Evolutionary conservation across 2,113 vertebrate species (phyloP).

Genomic region (Forbesichthys agassizii): DNA sequence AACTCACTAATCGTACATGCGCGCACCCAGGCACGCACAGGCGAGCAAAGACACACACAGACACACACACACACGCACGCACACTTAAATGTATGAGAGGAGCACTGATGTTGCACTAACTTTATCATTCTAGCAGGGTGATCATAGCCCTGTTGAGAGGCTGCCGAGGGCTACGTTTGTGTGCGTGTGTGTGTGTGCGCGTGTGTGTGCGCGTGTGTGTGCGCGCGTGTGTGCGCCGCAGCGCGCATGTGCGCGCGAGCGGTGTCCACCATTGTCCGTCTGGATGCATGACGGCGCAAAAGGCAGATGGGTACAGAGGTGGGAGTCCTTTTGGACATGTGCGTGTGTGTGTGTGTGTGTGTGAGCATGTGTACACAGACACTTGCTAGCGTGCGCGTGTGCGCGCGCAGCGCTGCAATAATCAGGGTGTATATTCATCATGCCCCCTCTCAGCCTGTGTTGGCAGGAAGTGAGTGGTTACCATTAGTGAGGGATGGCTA

Average conservation of each 20-base stretch:
- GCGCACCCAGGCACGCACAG: background rate
- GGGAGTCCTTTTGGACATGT: conserved; percentile 68
- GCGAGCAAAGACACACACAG: background rate
- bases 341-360: conserved; percentile 33
- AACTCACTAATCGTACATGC: conserved; percentile 25
- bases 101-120: conserved; percentile 79
- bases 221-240: background rate
- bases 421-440: conserved; percentile 73
- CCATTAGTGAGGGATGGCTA: conserved; percentile 77
- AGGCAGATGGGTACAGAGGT: conserved; percentile 73
- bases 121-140: conserved; percentile 79
- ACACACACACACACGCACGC: conserved; percentile 21
- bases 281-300: conserved; percentile 55
- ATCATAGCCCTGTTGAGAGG: conserved; percentile 75
- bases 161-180: conserved; percentile 53
- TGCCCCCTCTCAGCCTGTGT: conserved; percentile 70
- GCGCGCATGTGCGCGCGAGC: conserved; percentile 3
- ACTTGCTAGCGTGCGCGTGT: conserved; percentile 17
- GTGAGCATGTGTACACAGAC: conserved; percentile 36
- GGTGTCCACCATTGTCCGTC: conserved; percentile 58
- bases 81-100: conserved; percentile 57
- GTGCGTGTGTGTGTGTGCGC: conserved; percentile 21
- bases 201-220: background rate
- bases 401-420: conserved; percentile 63
- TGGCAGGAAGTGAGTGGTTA: conserved; percentile 76